Percentiles rank a stretch among this genome's conserved stretches.
Conservation (phyloP, 2,888 invertebrate genomes). For the Gisinianus flammeolus region DNA sequence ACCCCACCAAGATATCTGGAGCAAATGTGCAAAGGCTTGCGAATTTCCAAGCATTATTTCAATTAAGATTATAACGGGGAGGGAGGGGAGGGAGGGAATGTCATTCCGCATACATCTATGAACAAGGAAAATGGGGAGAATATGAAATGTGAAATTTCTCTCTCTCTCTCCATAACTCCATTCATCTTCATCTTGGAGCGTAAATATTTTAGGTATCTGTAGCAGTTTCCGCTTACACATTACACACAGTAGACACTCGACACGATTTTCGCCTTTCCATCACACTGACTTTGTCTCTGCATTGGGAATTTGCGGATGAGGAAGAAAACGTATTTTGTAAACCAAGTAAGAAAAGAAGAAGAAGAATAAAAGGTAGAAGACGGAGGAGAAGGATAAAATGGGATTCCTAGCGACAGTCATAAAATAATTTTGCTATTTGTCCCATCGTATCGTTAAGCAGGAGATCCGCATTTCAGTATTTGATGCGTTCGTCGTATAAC, state of each 20-base stretch:
- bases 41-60: conserved; percentile 6
- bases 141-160: not conserved
- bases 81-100: too few species aligned
- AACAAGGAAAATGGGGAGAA: not conserved
- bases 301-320: too few species aligned
- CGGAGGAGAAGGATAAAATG: not conserved
- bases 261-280: too few species aligned
- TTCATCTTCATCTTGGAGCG: too few species aligned
- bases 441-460: not conserved
- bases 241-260: not conserved
- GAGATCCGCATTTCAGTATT: too few species aligned
- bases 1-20: not conserved
- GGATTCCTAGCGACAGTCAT: not conserved
- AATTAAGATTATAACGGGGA: not conserved
- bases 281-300: too few species aligned
- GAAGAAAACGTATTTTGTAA: too few species aligned
- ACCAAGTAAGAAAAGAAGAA: too few species aligned
- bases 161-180: not conserved
- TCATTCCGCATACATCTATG: not conserved
- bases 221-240: not conserved
- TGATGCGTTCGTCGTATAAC: too few species aligned
- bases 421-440: not conserved
- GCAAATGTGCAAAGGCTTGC: not conserved
- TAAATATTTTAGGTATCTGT: too few species aligned
- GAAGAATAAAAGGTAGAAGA: not conserved